phyloP scores from a whole-genome alignment of 2,888 invertebrate species.

The Orchesella flavescens region DNA sequence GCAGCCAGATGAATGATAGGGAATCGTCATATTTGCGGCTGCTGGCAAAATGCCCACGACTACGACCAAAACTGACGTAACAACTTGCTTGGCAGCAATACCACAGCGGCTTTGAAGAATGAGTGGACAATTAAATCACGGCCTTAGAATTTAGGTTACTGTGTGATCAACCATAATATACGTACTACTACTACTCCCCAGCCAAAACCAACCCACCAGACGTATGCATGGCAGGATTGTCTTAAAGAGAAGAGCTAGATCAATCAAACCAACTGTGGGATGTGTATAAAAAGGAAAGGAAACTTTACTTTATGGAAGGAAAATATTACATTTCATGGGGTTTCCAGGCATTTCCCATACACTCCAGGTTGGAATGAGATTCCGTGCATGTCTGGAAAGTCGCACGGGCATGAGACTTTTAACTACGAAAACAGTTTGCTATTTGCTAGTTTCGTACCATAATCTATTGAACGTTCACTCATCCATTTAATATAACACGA shows the following conservation, averaged over 20 bases:
- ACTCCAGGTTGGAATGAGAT: too few species aligned
- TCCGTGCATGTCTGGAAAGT: too few species aligned
- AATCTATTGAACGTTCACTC: too few species aligned
- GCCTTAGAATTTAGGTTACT: constrained; percentile 38
- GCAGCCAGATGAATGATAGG: constrained; percentile 10
- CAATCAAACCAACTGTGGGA: neutral
- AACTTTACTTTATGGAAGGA: neutral
- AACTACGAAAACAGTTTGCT: too few species aligned
- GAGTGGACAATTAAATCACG: constrained; percentile 30
- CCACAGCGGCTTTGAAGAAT: neutral
- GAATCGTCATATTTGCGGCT: neutral
- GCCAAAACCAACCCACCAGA: too few species aligned
- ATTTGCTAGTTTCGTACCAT: too few species aligned
- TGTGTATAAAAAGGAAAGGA: neutral
- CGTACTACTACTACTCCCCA: neutral
- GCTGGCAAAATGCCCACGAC: constrained; percentile 55
- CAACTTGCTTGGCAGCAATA: neutral
- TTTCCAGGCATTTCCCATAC: constrained; percentile 8
- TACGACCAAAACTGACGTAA: constrained; percentile 43
- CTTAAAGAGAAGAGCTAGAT: too few species aligned
- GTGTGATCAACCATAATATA: constrained; percentile 17
- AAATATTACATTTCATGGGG: constrained; percentile 16
- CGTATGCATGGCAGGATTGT: too few species aligned
- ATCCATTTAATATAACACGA: too few species aligned
- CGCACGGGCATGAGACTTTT: too few species aligned